These are phyloP conservation scores for Epiblema foenella DNA, from an alignment of 2,888 invertebrate species.

Conservation along the genomic window DNA sequence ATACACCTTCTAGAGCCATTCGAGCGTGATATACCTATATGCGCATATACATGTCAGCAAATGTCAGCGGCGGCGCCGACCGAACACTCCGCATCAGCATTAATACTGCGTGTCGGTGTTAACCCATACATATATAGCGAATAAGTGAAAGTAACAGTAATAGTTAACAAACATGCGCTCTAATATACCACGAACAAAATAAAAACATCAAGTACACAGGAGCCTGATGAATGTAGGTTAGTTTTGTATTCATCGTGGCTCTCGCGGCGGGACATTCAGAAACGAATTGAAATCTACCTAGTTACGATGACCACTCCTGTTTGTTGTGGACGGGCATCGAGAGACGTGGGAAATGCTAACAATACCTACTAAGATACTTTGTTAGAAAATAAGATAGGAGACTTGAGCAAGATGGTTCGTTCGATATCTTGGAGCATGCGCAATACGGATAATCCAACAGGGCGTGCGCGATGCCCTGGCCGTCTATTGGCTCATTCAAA, in stretches of 20 bases:
- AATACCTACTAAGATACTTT: constrained; percentile 19
- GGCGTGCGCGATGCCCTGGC: constrained; percentile 6
- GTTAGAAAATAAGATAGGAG: constrained; percentile 17
- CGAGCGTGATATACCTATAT: neutral
- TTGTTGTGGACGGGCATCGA: constrained; percentile 26
- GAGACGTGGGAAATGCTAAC: constrained; percentile 11
- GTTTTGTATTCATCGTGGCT: constrained; percentile 10
- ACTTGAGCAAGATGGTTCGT: constrained; percentile 14
- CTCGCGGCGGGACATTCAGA: constrained; percentile 25
- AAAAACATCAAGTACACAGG: constrained; percentile 24
- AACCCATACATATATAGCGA: constrained; percentile 26
- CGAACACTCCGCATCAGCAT: constrained; percentile 18
- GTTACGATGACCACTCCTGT: constrained; percentile 27
- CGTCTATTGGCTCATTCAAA: constrained; percentile 1
- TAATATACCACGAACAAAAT: constrained; percentile 27
- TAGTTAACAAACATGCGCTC: constrained; percentile 26
- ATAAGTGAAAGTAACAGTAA: constrained; percentile 33
- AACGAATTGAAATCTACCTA: constrained; percentile 21
- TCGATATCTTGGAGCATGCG: constrained; percentile 37
- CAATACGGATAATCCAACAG: neutral
- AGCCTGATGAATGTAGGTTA: constrained; percentile 26
- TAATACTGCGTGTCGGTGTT: constrained; percentile 14
- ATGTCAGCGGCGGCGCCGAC: constrained; percentile 12
- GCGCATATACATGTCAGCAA: neutral
- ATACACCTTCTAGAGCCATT: neutral